A percentile compares a stretch with the other conserved stretches of the same genome.
Conservation (phyloP, 2,113 vertebrate genomes). For the Scytalopus superciliaris region DNA sequence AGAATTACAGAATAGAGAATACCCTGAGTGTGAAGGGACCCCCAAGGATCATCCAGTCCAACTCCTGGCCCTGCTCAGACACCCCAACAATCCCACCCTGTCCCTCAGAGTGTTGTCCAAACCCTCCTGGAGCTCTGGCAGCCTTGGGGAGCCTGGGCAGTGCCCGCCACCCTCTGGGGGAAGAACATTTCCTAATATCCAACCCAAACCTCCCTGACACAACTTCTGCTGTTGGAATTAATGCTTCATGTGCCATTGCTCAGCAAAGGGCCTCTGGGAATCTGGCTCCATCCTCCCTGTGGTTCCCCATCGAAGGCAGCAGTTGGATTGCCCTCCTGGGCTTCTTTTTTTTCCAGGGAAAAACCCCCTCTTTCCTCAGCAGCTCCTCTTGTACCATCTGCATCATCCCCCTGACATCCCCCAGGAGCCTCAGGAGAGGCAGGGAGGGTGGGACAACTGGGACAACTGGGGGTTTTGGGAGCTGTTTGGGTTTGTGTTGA, state of each 20-base stretch:
- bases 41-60: no score
- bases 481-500: not conserved
- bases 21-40: no score
- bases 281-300: rapidly evolving
- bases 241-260: rapidly evolving
- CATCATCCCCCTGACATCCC: rapidly evolving
- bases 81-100: no score
- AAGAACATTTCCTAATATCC: rapidly evolving
- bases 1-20: no score
- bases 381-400: not conserved
- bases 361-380: not conserved
- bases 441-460: not conserved
- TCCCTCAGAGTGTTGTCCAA: no score
- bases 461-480: not conserved
- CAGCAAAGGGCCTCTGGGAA: not conserved
- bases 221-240: not conserved
- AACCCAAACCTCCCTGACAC: rapidly evolving
- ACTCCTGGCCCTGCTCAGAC: no score
- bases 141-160: no score
- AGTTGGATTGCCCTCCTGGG: not conserved
- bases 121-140: no score
- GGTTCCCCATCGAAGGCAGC: not conserved
- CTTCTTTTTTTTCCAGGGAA: rapidly evolving
- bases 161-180: not conserved
- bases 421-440: not conserved